Evolutionary conservation across 1,140 invertebrate genomes (phyloP).

Genomic region (Zophobas atratus): DNA sequence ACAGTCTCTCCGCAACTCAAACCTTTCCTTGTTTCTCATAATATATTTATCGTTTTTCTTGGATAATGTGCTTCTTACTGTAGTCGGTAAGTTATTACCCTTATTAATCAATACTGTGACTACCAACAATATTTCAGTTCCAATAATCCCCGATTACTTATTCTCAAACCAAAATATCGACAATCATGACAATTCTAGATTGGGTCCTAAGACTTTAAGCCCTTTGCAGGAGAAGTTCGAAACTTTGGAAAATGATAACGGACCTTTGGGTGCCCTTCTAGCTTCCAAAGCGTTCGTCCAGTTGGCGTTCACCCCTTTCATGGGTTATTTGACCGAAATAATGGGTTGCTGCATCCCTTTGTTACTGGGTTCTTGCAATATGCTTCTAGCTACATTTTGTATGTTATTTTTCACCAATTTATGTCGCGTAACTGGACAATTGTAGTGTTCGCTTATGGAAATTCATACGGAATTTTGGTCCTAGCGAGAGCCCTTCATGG

Average conservation of each 20-base stretch:
- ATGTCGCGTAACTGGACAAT: background rate
- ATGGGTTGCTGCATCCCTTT: conserved; percentile 87
- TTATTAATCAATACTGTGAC: conserved; percentile 21
- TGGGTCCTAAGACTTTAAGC: conserved; percentile 61
- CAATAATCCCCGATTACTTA: conserved; percentile 89
- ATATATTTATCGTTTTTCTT: conserved; percentile 80
- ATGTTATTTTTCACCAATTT: conserved; percentile 66
- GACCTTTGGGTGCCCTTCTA: conserved; percentile 84
- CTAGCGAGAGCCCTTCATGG: conserved; percentile 89
- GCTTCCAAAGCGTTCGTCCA: conserved; percentile 92
- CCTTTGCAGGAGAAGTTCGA: conserved; percentile 65
- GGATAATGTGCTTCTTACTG: conserved; percentile 84
- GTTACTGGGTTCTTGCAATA: conserved; percentile 85
- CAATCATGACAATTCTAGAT: conserved; percentile 18
- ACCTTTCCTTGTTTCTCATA: conserved; percentile 70
- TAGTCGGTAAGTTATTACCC: conserved; percentile 78
- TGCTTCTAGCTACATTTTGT: conserved; percentile 87
- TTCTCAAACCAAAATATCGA: conserved; percentile 70
- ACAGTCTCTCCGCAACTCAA: conserved; percentile 61
- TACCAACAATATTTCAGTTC: conserved; percentile 75
- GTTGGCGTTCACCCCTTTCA: conserved; percentile 86
- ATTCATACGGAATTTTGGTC: conserved; percentile 82
- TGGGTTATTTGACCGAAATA: conserved; percentile 79
- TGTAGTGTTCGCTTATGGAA: conserved; percentile 87
- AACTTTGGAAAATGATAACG: conserved; percentile 76